Conservation (phyloP, 1,140 invertebrate species). For the Cotesia chilonis region DNA sequence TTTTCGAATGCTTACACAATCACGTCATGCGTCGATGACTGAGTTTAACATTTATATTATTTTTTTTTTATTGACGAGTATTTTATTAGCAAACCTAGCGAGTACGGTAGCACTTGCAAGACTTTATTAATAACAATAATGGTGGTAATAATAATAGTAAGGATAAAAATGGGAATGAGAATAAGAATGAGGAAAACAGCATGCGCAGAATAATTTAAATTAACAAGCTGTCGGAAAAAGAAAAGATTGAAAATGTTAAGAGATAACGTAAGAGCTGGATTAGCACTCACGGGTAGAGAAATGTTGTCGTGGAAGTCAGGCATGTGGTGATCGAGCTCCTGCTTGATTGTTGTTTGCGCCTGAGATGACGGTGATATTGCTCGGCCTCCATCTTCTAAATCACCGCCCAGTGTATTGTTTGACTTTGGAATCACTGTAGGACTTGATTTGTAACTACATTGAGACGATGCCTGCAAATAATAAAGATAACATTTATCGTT, state of each 20-base stretch:
- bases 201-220: no score
- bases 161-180: no score
- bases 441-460: constrained; percentile 72
- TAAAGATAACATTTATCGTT: constrained; percentile 30
- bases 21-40: constrained; percentile 36
- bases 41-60: constrained; percentile 23
- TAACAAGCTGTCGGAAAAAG: background rate
- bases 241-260: constrained; percentile 26
- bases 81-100: background rate
- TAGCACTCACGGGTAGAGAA: constrained; percentile 61
- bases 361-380: constrained; percentile 67
- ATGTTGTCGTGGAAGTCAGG: constrained; percentile 65
- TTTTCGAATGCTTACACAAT: constrained; percentile 39
- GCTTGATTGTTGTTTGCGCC: constrained; percentile 71
- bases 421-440: constrained; percentile 71
- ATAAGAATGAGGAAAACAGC: no score
- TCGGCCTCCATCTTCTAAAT: constrained; percentile 69
- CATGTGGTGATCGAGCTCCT: constrained; percentile 69
- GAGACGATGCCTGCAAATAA: constrained; percentile 67
- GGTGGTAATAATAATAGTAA: background rate
- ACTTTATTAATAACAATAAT: constrained; percentile 2
- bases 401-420: constrained; percentile 71
- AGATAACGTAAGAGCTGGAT: background rate
- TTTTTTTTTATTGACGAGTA: constrained; percentile 10
- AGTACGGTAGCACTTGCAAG: background rate